These are phyloP conservation scores for Pomacea maculata DNA, from an alignment of 1,140 invertebrate species.

Conservation along the genomic window DNA sequence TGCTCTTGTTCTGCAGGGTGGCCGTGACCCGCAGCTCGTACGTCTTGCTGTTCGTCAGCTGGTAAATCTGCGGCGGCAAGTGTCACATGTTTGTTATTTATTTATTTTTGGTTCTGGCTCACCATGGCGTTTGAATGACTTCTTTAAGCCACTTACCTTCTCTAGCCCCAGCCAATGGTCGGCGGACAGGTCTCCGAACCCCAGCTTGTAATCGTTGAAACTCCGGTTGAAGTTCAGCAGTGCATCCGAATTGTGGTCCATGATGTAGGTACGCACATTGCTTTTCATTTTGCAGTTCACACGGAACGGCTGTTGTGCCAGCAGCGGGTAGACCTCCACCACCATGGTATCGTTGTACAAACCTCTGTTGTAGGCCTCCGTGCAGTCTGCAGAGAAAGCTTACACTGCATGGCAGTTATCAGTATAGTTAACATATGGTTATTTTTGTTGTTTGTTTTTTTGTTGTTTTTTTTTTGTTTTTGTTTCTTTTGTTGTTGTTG, in stretches of 20 bases:
- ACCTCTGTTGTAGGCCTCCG: neutral
- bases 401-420: no score
- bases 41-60: slow-evolving; percentile 10
- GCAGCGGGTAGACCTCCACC: neutral
- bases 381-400: neutral
- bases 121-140: no score
- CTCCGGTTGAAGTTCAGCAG: slow-evolving; percentile 15
- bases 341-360: neutral
- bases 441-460: no score
- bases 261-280: slow-evolving; percentile 5
- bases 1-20: slow-evolving; percentile 11
- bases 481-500: no score
- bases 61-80: neutral
- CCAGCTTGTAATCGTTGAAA: slow-evolving; percentile 19
- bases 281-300: slow-evolving; percentile 7
- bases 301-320: neutral
- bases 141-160: slow-evolving; percentile 2
- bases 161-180: slow-evolving; percentile 29
- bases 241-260: neutral
- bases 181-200: slow-evolving; percentile 7
- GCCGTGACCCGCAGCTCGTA: slow-evolving; percentile 10
- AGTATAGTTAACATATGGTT: no score
- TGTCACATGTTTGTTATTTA: no score
- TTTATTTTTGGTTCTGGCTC: no score
- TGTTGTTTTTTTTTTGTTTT: no score